phyloP scores from a whole-genome alignment of 2,797 vertebrate genomes.

The Pitangus sulphuratus region DNA sequence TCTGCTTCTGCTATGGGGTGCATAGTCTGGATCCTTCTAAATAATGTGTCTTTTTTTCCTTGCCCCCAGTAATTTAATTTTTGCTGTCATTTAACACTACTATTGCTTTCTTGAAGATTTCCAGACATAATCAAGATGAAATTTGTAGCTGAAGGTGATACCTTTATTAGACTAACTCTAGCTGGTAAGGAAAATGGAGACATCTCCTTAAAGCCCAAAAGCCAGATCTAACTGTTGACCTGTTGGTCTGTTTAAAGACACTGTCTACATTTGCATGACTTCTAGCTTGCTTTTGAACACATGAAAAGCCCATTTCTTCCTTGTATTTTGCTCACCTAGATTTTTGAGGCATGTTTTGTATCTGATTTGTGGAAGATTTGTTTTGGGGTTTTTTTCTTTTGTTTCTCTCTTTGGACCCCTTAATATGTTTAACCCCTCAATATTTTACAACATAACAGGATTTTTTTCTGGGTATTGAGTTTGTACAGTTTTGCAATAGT shows the following conservation, averaged over 20 bases:
- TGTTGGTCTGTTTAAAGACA: background rate
- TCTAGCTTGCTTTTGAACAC: background rate
- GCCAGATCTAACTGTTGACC: background rate
- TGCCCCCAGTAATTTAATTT: background rate
- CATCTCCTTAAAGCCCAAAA: background rate
- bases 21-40: background rate
- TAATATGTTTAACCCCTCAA: background rate
- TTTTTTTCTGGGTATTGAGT: background rate
- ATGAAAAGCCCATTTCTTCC: background rate
- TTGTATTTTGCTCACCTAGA: background rate
- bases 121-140: background rate
- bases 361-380: background rate
- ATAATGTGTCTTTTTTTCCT: background rate
- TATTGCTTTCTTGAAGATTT: background rate
- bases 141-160: constrained; percentile 3
- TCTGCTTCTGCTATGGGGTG: background rate
- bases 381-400: background rate
- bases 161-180: background rate
- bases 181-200: background rate
- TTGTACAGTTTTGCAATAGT: background rate
- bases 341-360: background rate
- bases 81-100: background rate
- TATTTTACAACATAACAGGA: background rate
- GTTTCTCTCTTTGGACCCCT: background rate
- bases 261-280: background rate